Percentiles rank a stretch among this genome's conserved stretches.
Evolutionary conservation across 1,140 invertebrate species (phyloP).

Genomic region (Heliconius hermathena): DNA sequence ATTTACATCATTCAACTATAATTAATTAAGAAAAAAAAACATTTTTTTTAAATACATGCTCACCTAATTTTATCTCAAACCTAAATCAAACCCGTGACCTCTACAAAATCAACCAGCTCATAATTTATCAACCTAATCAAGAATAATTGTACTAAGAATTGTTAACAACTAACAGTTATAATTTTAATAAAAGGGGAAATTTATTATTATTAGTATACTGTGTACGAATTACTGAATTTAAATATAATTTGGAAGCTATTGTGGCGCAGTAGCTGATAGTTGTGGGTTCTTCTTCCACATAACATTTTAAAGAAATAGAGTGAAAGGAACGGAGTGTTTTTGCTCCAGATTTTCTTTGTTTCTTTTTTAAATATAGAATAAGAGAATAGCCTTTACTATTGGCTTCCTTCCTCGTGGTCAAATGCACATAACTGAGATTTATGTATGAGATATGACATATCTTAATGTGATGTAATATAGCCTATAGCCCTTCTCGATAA

Average conservation of each 20-base stretch:
- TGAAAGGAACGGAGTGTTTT: neutral
- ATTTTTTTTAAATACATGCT: neutral
- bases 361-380: neutral
- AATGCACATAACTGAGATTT: too few relatives aligned
- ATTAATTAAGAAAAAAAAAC: too few relatives aligned
- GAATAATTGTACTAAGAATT: slow-evolving; percentile 14
- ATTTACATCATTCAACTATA: too few relatives aligned
- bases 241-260: neutral
- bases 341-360: neutral
- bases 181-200: neutral
- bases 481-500: too few relatives aligned
- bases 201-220: neutral
- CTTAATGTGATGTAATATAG: too few relatives aligned
- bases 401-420: too few relatives aligned
- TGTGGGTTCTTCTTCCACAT: neutral
- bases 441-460: too few relatives aligned
- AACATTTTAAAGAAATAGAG: neutral
- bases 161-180: neutral
- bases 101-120: neutral
- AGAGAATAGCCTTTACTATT: too few relatives aligned
- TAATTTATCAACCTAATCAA: neutral
- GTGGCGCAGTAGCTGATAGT: neutral
- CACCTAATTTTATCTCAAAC: neutral
- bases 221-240: neutral
- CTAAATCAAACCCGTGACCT: slow-evolving; percentile 5